Evolutionary conservation across 2,888 invertebrate species (phyloP), one percentile per base, ranked within the genome.

Genomic region (Apamea epomidion): DNA sequence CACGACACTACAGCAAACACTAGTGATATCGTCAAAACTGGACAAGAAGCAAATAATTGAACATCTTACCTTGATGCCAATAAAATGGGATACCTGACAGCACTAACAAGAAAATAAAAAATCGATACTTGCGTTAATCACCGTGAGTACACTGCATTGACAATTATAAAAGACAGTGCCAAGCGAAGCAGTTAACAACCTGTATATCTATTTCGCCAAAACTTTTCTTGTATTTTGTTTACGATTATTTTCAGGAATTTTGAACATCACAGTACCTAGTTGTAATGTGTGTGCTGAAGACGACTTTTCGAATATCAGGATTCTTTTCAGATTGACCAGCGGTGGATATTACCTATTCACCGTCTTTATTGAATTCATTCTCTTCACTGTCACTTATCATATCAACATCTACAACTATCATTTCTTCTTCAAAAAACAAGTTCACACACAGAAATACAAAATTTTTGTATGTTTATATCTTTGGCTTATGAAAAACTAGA

Each of bases 1-100:
- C 93, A 92, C 82, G 74, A 93, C 92, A 93, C 92, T 90, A 93
- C 92, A 91, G 87, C 87, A 87, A 84, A 86, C 74, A 69, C 80
- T 72, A 79, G 71, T n/a, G 51, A 62, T 65, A 72, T 74, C 79
- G 60, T 76, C 69, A 80, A 76, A 81, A 78, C 68, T 54, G 67
- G 77, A 81, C 74, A 75, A 74, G 71, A 7, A 58, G 54, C 32
- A 45, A 54, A 32, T n/a, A 60, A 80, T 25, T 72, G 4, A 37
- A 80, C 29, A 67, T 32, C 25, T 64, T 62, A 67, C 18, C 3
- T 29, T 64, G 29, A 65, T n/a, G 48, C 16, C 29, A 73, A 65
- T 18, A 18, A 48, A 54, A 60, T 62, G 25, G 5, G 18, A 77
- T 21, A 77, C 51, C 42, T 72, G 45, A 62, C 21, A 54, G 12